Evolutionary conservation across 2,797 vertebrate species (phyloP).

Genomic region (Myotis findleyi): DNA sequence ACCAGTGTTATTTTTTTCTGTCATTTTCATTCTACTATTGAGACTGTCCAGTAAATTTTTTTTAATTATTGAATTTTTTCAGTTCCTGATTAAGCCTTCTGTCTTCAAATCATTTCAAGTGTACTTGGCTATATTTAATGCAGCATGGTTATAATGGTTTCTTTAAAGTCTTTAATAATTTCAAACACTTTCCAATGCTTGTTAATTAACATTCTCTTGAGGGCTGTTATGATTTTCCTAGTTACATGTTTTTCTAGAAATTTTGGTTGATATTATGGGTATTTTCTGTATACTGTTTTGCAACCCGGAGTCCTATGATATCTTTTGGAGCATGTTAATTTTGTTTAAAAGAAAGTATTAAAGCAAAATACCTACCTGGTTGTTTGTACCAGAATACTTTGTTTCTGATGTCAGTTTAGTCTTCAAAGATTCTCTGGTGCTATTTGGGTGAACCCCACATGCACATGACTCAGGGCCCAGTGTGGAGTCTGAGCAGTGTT

Average conservation of each 20-base stretch:
- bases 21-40: not conserved
- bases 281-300: not conserved
- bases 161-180: not conserved
- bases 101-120: not conserved
- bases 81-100: not conserved
- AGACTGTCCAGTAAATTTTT: not conserved
- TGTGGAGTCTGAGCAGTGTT: not conserved
- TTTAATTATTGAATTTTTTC: not conserved
- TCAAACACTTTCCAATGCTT: not conserved
- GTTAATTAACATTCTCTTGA: not conserved
- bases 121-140: not conserved
- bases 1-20: not conserved
- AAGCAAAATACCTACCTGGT: not conserved
- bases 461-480: not conserved
- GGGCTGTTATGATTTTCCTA: not conserved
- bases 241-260: not conserved
- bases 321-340: not conserved
- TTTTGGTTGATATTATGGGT: not conserved
- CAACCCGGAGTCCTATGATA: not conserved
- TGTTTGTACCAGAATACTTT: not conserved
- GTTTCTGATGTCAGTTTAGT: not conserved
- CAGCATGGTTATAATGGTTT: not conserved
- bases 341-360: not conserved
- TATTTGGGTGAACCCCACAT: not conserved
- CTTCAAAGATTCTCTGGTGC: not conserved